Conservation (phyloP, 2,888 invertebrate genomes). For the Archips crataeganus region DNA sequence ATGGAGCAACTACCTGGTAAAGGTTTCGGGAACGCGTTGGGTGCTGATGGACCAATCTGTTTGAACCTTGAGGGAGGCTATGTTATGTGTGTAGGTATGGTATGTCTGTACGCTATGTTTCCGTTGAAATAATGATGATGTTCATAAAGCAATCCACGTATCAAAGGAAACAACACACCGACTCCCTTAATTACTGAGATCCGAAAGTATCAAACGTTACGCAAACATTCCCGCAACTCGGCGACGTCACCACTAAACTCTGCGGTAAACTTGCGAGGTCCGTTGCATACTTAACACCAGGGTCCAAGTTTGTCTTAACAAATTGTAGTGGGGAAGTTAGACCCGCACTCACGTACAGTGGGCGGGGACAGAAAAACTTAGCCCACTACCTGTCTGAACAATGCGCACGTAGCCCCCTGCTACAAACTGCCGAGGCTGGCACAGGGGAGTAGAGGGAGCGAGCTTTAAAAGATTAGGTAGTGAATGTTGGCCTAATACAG, state of each 20-base stretch:
- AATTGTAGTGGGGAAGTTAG: slow-evolving; percentile 53
- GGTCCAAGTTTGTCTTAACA: slow-evolving; percentile 48
- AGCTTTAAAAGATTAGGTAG: not conserved
- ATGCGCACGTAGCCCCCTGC: slow-evolving; percentile 64
- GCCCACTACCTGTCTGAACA: slow-evolving; percentile 67
- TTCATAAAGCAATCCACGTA: not conserved
- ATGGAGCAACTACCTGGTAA: too few relatives aligned
- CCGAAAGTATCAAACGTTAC: slow-evolving; percentile 23
- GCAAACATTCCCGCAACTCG: slow-evolving; percentile 22
- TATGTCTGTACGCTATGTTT: too few relatives aligned
- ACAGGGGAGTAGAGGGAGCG: slow-evolving; percentile 39
- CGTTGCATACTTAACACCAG: slow-evolving; percentile 49
- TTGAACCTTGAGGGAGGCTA: too few relatives aligned
- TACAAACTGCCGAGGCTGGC: slow-evolving; percentile 55
- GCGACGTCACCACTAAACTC: slow-evolving; percentile 38
- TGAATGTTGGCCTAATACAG: too few relatives aligned
- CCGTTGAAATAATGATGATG: too few relatives aligned
- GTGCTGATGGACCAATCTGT: too few relatives aligned
- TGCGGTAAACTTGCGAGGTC: slow-evolving; percentile 42
- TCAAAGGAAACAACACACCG: not conserved
- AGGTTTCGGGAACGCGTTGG: too few relatives aligned
- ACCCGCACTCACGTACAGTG: slow-evolving; percentile 52
- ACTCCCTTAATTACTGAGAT: not conserved
- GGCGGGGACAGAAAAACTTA: slow-evolving; percentile 62
- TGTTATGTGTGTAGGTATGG: too few relatives aligned